Base-by-base conservation (phyloP, 2,113 vertebrate genomes). In the Craseonycteris thonglongyai region DNA sequence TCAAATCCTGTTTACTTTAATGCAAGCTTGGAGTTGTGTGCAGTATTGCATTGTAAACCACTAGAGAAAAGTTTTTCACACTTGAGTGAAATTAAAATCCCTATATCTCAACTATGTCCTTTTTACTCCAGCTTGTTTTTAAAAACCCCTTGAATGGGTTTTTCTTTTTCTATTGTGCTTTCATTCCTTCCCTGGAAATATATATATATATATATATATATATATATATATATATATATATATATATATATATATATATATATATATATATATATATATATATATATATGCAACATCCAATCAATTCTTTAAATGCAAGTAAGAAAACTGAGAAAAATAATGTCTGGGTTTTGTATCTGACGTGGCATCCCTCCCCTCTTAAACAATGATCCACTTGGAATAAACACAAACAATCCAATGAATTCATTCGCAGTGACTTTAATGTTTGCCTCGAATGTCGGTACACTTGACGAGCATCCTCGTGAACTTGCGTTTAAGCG, bases 31-130 rank as follows among this genome's bases (percentile, higher is more conserved):
- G 40, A 95, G 59, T 63, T 38, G 88, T 83, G 14, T 72, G 8
- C 2, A 33, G 6, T 74, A 54, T 40, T 92, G n/a, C 35, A 59
- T 49, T 69, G n/a, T 35, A 90, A 92, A 75, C 54, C 30, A 90
- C 30, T 81, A 71, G 26, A 93, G 51, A 87, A 94, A 91, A 76
- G 13, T 2, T 35, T 61, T 84, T 92, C 80, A 85, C 10, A 54
- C 30, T 58, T 47, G 9, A n/a, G n/a, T n/a, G n/a, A 86, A 95
- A 88, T 76, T 74, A 88, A 95, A 92, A 81, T 93, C 47, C 63
- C 58, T 66, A 2, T 68, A 72, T 75, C 21, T 74, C 16, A 80
- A 69, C 28, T 90, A 58, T 40, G 61, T 40, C 65, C n/a, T 81
- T 86, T 95, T 90, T 66, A 75, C 11, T 66, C 11, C 76, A 65